These are phyloP conservation scores for Pseudococcus longispinus DNA, from an alignment of 2,888 invertebrate genomes.

Conservation along the genomic window DNA sequence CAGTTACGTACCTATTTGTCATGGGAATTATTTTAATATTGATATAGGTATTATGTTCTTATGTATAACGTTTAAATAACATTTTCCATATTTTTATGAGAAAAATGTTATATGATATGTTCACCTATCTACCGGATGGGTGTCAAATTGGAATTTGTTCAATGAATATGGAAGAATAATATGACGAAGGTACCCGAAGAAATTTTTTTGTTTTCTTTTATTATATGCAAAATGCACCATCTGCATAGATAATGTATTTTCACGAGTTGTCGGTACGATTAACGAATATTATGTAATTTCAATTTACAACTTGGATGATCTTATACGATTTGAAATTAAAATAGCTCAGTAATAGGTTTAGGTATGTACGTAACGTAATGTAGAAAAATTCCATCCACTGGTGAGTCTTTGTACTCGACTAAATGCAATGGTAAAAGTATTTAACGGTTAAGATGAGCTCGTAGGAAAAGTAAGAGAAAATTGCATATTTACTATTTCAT, in stretches of 20 bases:
- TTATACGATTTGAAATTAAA: neutral
- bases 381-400: neutral
- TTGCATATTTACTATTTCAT: neutral
- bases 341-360: neutral
- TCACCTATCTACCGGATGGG: too few relatives aligned
- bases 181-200: neutral
- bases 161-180: neutral
- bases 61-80: neutral
- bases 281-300: neutral
- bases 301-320: slow-evolving; percentile 9
- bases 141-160: too few relatives aligned
- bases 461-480: neutral
- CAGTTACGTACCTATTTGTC: neutral
- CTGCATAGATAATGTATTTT: neutral
- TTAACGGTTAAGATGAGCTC: neutral
- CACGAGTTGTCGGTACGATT: neutral
- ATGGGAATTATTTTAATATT: neutral
- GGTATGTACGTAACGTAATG: neutral
- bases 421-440: neutral
- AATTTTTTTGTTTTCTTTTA: neutral
- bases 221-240: neutral
- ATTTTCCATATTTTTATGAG: neutral
- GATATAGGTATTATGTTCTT: neutral
- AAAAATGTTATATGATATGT: neutral
- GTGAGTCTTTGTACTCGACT: neutral